Evolutionary conservation across 2,888 invertebrate genomes (phyloP).

Genomic region (Cremastobaeus sp.): DNA sequence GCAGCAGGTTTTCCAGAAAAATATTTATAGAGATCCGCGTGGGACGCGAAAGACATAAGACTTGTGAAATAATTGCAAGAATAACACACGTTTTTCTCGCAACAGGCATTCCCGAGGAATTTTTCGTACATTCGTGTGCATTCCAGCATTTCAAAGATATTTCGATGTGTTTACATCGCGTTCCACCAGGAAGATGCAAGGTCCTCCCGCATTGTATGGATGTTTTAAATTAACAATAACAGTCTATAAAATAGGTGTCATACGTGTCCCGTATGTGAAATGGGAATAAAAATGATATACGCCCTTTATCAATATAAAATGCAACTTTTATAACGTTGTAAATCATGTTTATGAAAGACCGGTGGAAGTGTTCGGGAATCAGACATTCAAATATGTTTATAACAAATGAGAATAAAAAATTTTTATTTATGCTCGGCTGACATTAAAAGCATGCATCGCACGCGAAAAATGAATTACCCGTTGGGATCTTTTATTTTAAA

Average conservation of each 20-base stretch:
- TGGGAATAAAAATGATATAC: constrained; percentile 7
- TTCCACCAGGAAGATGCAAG: constrained; percentile 32
- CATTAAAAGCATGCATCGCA: constrained; percentile 13
- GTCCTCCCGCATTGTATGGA: constrained; percentile 21
- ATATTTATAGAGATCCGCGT: constrained; percentile 31
- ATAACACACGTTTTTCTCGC: constrained; percentile 47
- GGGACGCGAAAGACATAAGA: constrained; percentile 18
- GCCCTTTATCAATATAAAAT: neutral
- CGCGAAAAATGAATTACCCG: constrained; percentile 24
- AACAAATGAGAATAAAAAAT: too few species aligned
- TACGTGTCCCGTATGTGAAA: neutral
- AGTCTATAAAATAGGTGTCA: constrained; percentile 15
- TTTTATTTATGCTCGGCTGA: too few species aligned
- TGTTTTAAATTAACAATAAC: constrained; percentile 40
- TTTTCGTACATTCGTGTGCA: constrained; percentile 45
- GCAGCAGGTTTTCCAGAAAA: constrained; percentile 17
- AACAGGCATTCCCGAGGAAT: constrained; percentile 31
- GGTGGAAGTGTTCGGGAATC: neutral
- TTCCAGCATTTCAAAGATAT: constrained; percentile 41
- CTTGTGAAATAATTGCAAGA: constrained; percentile 44
- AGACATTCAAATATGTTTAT: neutral
- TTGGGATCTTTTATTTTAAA: constrained; percentile 50
- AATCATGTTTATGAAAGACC: neutral
- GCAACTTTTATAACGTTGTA: constrained; percentile 2
- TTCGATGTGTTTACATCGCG: constrained; percentile 45